These are phyloP conservation scores for Palythoa caribaeorum DNA, from an alignment of 92 coral and sea anemone species.

Conservation along the genomic window DNA sequence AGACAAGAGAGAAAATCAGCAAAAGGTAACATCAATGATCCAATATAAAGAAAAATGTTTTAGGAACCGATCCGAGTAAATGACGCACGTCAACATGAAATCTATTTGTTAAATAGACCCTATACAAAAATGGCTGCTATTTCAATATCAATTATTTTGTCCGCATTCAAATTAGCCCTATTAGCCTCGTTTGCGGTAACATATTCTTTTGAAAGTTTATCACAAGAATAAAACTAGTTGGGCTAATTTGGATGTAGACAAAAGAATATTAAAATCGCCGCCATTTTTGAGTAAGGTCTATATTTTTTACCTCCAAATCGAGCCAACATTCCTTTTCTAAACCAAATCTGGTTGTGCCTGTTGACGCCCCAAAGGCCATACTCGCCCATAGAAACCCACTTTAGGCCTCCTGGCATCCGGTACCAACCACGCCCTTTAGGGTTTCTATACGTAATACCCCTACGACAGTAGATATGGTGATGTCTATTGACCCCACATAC, in stretches of 20 bases:
- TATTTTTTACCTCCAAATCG: not conserved
- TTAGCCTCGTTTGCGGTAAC: no score
- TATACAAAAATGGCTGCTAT: no score
- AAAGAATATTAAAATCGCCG: no score
- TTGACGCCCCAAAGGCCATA: conserved; percentile 40
- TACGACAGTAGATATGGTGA: conserved; percentile 48
- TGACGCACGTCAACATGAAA: no score
- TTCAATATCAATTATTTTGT: no score
- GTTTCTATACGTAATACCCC: conserved; percentile 31
- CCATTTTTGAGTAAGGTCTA: no score
- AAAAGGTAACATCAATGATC: not conserved
- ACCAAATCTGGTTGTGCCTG: conserved; percentile 10
- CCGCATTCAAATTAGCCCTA: no score
- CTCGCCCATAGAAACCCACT: conserved; percentile 10
- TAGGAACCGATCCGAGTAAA: not conserved
- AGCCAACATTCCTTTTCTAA: conserved; percentile 9
- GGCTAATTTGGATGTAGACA: no score
- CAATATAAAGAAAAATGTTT: not conserved
- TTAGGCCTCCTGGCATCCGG: conserved; percentile 15
- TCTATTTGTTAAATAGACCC: no score
- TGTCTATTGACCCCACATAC: conserved; percentile 51
- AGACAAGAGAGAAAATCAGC: not conserved
- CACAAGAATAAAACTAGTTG: no score
- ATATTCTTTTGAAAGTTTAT: no score
- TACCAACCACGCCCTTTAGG: conserved; percentile 33